Conservation (phyloP, 2,113 vertebrate species). For the Peromyscus polionotus region DNA sequence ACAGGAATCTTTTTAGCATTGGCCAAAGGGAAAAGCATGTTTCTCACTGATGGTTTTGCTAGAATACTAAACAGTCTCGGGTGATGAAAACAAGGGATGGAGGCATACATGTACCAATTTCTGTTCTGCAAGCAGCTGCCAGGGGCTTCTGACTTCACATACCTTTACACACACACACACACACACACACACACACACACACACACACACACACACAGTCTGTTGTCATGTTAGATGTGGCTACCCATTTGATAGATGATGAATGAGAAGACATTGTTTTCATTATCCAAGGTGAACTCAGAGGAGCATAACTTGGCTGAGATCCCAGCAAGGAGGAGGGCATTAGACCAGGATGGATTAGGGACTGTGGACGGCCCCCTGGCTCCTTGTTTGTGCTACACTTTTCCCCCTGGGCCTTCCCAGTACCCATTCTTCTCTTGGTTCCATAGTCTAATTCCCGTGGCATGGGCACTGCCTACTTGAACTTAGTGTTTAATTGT, state of each 20-base stretch:
- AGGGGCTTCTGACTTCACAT: not conserved
- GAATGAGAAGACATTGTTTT: not conserved
- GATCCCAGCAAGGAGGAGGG: not conserved
- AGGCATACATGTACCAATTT: not conserved
- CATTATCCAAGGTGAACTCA: not conserved
- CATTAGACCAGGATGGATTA: not conserved
- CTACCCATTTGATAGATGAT: not conserved
- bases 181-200: no score
- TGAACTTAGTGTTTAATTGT: not conserved
- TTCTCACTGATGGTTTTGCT: not conserved
- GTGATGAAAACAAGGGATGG: not conserved
- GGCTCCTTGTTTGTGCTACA: rapidly evolving
- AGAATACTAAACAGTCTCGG: not conserved
- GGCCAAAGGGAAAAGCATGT: rapidly evolving
- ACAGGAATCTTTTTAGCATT: not conserved
- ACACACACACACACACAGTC: no score
- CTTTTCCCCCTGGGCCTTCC: not conserved
- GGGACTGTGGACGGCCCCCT: not conserved
- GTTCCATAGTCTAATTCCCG: not conserved
- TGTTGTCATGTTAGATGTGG: not conserved
- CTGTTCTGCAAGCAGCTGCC: not conserved
- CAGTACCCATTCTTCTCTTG: rapidly evolving
- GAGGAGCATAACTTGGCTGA: not conserved
- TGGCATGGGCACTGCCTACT: rapidly evolving
- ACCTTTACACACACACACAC: not conserved